Base-by-base conservation (phyloP, 2,888 invertebrate species). In the Cryptops parisi region DNA sequence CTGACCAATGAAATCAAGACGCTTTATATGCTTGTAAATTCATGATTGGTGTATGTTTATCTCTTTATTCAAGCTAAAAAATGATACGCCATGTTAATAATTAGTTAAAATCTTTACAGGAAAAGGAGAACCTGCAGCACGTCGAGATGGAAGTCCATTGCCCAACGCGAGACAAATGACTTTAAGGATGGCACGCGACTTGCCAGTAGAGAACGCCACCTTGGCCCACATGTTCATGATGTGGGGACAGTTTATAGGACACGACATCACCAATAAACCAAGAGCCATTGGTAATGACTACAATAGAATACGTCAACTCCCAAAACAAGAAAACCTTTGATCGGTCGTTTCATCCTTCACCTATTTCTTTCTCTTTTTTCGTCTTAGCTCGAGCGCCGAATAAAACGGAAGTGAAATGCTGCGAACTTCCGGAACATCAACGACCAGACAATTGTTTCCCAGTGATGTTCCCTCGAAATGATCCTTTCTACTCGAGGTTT, bases 391-490 rank as follows among this genome's bases (percentile, higher is more conserved):
- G 52, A 22, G 44, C 23, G 19, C 27, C 52, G n/a, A 38, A 52
- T 22, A 43, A 33, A 12, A 25, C 44, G 26, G 52, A 52, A 52
- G 27, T 52, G 9, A 52, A 52, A 23, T 52, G 52, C 25, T 52
- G 52, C 27, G 52, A 52, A 44, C 23, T 27, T 6, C 45, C 52
- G 26, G 26, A 12, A 22, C 25, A 45, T 43, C 52, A 52, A 38
- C 23, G 52, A 24, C 52, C 52, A 22, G 44, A 52, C 21, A 52
- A 52, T 45, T 84, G 84, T 59, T 74, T 80, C 56, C 79, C 83
- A 0, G 81, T 84, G 47, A 53, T 66, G 0, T 72, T 81, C 12
- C 74, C 76, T 0, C 66, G 70, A 0, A 67, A 75, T 0, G 84
- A 84, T 64, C 67, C 70, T 0, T 73, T 75, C 41, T 78, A 77